A percentile compares a stretch with the other conserved stretches of the same genome.
These are phyloP conservation scores for Drosophila kikkawai DNA, from an alignment of 1,140 invertebrate genomes.

Conservation along the genomic window DNA sequence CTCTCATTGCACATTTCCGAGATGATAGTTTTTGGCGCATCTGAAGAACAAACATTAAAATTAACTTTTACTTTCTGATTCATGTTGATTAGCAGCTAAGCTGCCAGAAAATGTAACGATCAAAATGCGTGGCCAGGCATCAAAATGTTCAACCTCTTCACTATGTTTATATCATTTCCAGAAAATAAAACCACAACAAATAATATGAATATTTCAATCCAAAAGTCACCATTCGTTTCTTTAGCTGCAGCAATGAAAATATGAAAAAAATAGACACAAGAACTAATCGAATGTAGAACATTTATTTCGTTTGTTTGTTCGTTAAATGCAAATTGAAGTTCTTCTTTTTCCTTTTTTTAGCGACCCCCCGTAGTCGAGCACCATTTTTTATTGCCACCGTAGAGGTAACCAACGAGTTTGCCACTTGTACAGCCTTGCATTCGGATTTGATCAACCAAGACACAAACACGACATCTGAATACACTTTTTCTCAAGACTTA, in stretches of 20 bases:
- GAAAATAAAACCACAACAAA: slow-evolving; percentile 33
- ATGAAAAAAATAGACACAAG: slow-evolving; percentile 44
- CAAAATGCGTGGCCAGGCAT: slow-evolving; percentile 84
- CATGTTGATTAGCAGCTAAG: slow-evolving; percentile 19
- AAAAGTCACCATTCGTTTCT: slow-evolving; percentile 53
- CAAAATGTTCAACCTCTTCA: slow-evolving; percentile 65
- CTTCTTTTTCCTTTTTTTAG: slow-evolving; percentile 43
- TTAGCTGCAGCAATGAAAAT: slow-evolving; percentile 41
- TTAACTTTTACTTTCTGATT: slow-evolving; percentile 40
- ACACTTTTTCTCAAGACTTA: not conserved
- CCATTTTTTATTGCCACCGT: slow-evolving; percentile 37
- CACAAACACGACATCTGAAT: slow-evolving; percentile 1
- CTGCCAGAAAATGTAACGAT: slow-evolving; percentile 43
- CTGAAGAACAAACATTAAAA: slow-evolving; percentile 29
- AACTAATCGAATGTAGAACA: slow-evolving; percentile 58
- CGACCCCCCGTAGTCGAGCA: slow-evolving; percentile 37
- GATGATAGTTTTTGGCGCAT: slow-evolving; percentile 41
- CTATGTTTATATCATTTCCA: slow-evolving; percentile 60
- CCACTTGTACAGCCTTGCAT: slow-evolving; percentile 38
- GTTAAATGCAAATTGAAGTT: slow-evolving; percentile 62
- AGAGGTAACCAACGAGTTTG: slow-evolving; percentile 34
- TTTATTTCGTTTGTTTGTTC: slow-evolving; percentile 50
- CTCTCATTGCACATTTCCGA: slow-evolving; percentile 56
- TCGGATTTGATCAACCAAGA: slow-evolving; percentile 23
- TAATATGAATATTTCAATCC: slow-evolving; percentile 18